A percentile compares a stretch with the other conserved stretches of the same genome.
phyloP scores from a whole-genome alignment of 2,113 vertebrate species.

The Chroicocephalus ridibundus region DNA sequence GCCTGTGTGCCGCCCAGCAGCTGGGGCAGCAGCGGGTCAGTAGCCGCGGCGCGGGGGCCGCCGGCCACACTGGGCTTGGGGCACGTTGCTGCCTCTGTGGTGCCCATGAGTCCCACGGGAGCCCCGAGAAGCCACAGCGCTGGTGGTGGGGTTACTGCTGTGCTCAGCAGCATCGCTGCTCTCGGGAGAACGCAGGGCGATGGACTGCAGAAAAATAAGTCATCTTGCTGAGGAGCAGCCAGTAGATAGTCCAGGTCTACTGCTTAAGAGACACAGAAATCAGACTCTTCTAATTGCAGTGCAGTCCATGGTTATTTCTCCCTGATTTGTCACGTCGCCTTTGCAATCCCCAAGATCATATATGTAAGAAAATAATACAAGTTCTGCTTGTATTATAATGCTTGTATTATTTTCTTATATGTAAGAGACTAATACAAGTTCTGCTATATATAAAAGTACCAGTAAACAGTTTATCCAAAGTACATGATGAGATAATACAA shows the following conservation, averaged over 20 bases:
- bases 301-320: background rate
- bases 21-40: background rate
- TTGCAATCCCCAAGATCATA: background rate
- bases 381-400: too few species aligned
- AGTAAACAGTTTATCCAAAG: background rate
- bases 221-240: background rate
- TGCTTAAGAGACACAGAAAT: background rate
- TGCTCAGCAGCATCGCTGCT: accelerated
- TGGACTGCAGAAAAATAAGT: background rate
- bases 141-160: accelerated
- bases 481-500: background rate
- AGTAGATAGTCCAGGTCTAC: background rate
- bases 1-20: accelerated
- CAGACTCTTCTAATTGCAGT: background rate
- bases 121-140: accelerated
- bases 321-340: background rate
- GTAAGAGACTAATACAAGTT: background rate
- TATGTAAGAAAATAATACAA: background rate
- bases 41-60: background rate
- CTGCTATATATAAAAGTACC: background rate
- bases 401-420: too few species aligned
- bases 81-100: background rate
- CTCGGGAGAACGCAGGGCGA: background rate
- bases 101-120: accelerated
- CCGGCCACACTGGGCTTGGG: accelerated